Base-by-base conservation (phyloP, 2,888 invertebrate species). In the Coleophora flavipennella region DNA sequence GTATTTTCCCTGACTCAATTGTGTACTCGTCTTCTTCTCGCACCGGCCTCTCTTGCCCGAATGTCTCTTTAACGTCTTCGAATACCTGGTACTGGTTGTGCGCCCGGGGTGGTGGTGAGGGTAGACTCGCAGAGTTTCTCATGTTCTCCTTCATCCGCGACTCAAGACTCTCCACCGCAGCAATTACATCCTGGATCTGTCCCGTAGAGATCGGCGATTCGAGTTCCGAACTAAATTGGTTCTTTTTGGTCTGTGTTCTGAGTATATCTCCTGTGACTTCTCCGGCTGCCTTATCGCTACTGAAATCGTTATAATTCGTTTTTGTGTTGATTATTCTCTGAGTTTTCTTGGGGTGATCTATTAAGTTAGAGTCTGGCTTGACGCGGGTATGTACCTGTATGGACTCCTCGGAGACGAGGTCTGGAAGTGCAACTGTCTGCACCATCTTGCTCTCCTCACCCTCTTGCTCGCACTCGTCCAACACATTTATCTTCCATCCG, bases 401-500 rank as follows among this genome's bases (percentile, higher is more conserved):
- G 37, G 92, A 92, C 53, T 86, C 86, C 59, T 85, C 80, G 39
- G 69, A 69, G 12, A 59, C 61, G 39, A 78, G 63, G 46, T 80
- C 74, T 3, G 75, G 70, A 1, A 11, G 70, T 61, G 2, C 34
- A 11, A 80, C 56, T 4, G 67, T 68, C 48, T 87, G 78, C 3
- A 80, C 73, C 49, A 81, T 69, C 10, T 76, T 80, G 53, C 84
- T 86, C 38, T 87, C 85, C 57, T 87, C 88, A 13, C 85, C 88
- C 34, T 86, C 85, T 1, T 72, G 14, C 9, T 65, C 41, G 67
- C 71, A 49, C 34, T 88, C 86, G 68, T 97, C 96, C 48, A 92
- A 85, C 1, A 98, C 95, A 70, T 94, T 92, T 57, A 98, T 97
- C 80, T 95, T 96, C 95, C 96, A 97, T 36, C 97, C 97, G 60